Evolutionary conservation across 1,140 invertebrate genomes (phyloP).

Genomic region (Chironomus tepperi): DNA sequence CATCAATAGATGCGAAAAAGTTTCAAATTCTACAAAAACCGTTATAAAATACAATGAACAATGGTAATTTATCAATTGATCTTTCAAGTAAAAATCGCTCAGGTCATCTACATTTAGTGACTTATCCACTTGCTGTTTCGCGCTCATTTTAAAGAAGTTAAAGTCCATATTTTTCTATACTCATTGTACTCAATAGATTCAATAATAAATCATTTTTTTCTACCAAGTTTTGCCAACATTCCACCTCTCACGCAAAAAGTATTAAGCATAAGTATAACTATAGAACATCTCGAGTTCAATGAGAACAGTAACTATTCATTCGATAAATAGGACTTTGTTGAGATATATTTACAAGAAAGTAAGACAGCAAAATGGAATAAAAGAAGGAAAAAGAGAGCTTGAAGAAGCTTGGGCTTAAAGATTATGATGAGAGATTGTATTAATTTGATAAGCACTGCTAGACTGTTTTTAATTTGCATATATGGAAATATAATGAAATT

Average conservation of each 20-base stretch:
- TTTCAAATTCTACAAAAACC: no score
- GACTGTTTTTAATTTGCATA: no score
- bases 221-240: constrained; percentile 1
- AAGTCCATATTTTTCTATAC: neutral
- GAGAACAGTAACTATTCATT: no score
- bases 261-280: neutral
- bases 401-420: neutral
- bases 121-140: neutral
- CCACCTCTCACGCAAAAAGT: neutral
- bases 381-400: neutral
- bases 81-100: no score
- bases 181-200: constrained; percentile 13
- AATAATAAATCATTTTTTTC: constrained; percentile 1
- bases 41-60: no score
- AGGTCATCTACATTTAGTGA: no score
- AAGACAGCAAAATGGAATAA: neutral
- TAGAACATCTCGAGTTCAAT: no score
- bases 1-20: no score
- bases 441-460: constrained; percentile 18
- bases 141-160: neutral
- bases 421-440: constrained; percentile 17
- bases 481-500: neutral
- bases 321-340: no score
- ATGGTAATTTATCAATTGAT: no score
- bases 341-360: no score